Percentiles rank a stretch among this genome's conserved stretches.
Evolutionary conservation across 2,797 vertebrate genomes (phyloP).

Genomic region (Sebastes ruberrimus): DNA sequence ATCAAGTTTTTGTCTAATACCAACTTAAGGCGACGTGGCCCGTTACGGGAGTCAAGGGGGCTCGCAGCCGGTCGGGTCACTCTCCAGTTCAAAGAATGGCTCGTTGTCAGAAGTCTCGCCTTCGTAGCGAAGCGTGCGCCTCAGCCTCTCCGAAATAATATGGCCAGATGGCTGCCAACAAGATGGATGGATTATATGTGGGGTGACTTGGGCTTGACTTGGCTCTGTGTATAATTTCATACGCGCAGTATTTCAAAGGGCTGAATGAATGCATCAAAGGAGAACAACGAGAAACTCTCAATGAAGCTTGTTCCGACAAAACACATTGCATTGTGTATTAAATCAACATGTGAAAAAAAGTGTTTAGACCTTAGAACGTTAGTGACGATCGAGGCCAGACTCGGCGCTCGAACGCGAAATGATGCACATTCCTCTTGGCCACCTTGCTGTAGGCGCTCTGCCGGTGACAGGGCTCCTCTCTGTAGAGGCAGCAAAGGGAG

Average conservation of each 20-base stretch:
- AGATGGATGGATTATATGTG: conserved; percentile 85
- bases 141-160: conserved; percentile 73
- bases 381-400: conserved; percentile 39
- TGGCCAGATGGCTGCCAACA: conserved; percentile 83
- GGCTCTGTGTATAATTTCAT: conserved; percentile 78
- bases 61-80: conserved; percentile 57
- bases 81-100: conserved; percentile 71
- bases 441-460: conserved; percentile 40
- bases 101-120: conserved; percentile 62
- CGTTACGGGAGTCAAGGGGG: conserved; percentile 53
- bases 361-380: conserved; percentile 16
- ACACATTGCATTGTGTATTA: conserved; percentile 66
- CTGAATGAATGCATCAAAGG: conserved; percentile 50
- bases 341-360: conserved; percentile 62
- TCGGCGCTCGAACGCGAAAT: conserved; percentile 34
- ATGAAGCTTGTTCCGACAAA: conserved; percentile 51
- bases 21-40: conserved; percentile 58
- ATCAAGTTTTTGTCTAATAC: conserved; percentile 78
- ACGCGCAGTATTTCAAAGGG: conserved; percentile 61
- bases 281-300: conserved; percentile 63
- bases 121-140: conserved; percentile 43
- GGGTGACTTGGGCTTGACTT: conserved; percentile 77
- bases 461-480: conserved; percentile 39
- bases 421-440: conserved; percentile 44
- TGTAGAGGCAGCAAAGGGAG: conserved; percentile 65